Percentiles rank a stretch among this genome's conserved stretches.
Evolutionary conservation across 2,113 vertebrate genomes (phyloP).

Genomic region (Rhadina sibilatrix): DNA sequence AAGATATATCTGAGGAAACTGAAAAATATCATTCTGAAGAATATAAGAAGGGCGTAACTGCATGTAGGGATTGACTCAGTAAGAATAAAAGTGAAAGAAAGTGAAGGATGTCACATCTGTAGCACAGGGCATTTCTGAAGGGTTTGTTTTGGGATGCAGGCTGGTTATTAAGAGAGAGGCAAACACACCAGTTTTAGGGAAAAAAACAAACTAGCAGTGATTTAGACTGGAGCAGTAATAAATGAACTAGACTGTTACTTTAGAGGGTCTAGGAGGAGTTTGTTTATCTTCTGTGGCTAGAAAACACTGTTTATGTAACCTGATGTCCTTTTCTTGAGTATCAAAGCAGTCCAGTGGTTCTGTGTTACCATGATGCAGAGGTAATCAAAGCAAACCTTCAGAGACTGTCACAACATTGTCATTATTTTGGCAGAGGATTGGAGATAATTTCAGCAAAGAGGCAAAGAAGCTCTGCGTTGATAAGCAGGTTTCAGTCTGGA

Average conservation of each 20-base stretch:
- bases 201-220: neutral
- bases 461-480: neutral
- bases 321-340: conserved; percentile 34
- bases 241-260: neutral
- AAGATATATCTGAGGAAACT: neutral
- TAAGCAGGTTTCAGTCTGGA: neutral
- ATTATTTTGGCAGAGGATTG: conserved; percentile 11
- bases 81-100: neutral
- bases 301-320: conserved; percentile 46
- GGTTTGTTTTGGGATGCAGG: neutral
- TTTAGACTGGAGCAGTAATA: neutral
- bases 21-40: neutral
- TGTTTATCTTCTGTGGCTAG: neutral
- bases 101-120: neutral
- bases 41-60: neutral
- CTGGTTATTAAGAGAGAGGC: neutral
- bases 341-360: conserved; percentile 15
- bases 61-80: neutral
- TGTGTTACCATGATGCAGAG: neutral
- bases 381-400: conserved; percentile 54
- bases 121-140: neutral
- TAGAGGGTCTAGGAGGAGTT: neutral
- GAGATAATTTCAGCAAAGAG: conserved; percentile 23
- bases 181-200: neutral
- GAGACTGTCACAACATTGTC: neutral